Evolutionary conservation across 2,113 vertebrate genomes (phyloP), one percentile per base, ranked within the genome.

Genomic region (Microtus richardsoni): DNA sequence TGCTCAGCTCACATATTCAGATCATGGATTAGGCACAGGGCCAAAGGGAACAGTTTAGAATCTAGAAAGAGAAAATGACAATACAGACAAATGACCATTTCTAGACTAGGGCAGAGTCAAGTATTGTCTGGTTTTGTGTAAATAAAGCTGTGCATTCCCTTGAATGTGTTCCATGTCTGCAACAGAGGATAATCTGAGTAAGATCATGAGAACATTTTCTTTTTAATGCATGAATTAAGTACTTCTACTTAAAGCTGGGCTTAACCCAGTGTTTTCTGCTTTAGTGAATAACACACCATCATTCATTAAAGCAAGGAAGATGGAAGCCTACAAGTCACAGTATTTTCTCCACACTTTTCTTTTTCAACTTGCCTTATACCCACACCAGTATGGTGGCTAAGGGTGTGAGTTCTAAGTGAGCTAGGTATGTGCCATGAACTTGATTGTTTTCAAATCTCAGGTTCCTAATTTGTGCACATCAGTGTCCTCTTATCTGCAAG

Each of bases 61-160:
- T 78, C 52, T 82, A 91, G 14, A 96, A 94, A 96, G 44, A 95
- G 39, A 60, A 17, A 90, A 68, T 17, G 66, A 75, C 3, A 97
- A 33, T 58, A 91, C 52, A 83, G 89, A 92, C 14, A 80, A 83
- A 89, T 7, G 93, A 91, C 14, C 68, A 74, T 60, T 84, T n/a
- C 10, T 93, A 60, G 10, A 91, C 8, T 47, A 91, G 4, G 73
- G 1, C 54, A 11, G 44, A 92, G 85, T 11, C 33, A 91, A 5
- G 41, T 70, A 92, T 39, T 91, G 82, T 91, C n/a, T 94, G 44
- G 33, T 8, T 75, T 68, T 58, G 28, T 52, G 85, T 66, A 95
- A 86, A 75, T 33, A 93, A 90, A 91, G 28, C 16, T 75, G 12
- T 80, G 26, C 12, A 64, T 16, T 73, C 28, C 33, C 33, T 79